phyloP scores from a whole-genome alignment of 1,140 invertebrate genomes.

The Scaptodrosophila lebanonensis region DNA sequence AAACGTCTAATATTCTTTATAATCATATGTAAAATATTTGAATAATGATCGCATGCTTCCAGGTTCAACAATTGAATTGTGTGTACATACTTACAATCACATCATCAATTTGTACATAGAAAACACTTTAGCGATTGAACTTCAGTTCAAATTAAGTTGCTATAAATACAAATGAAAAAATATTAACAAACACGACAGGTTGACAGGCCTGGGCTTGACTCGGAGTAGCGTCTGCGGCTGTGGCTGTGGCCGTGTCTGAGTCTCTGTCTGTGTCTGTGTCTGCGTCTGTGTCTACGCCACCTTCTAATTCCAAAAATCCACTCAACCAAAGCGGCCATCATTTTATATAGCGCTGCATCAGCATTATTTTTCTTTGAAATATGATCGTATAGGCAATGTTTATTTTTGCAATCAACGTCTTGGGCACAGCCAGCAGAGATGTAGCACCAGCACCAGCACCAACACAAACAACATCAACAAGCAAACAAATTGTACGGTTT shows the following conservation, averaged over 20 bases:
- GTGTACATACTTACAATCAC: no score
- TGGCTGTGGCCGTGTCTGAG: slow-evolving; percentile 9
- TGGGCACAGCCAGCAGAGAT: not conserved
- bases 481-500: slow-evolving; percentile 4
- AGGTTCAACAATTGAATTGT: no score
- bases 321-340: slow-evolving; percentile 62
- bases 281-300: not conserved
- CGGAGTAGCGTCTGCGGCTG: slow-evolving; percentile 6
- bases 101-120: no score
- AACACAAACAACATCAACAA: no score
- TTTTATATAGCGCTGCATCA: slow-evolving; percentile 35
- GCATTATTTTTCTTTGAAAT: slow-evolving; percentile 43
- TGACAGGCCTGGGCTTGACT: not conserved
- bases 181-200: slow-evolving; percentile 10
- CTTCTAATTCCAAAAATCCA: slow-evolving; percentile 57
- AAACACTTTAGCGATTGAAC: slow-evolving; percentile 1
- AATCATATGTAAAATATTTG: no score
- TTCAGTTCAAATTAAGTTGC: slow-evolving; percentile 27
- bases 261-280: slow-evolving; percentile 10
- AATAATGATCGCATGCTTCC: no score
- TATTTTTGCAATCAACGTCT: slow-evolving; percentile 9
- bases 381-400: slow-evolving; percentile 59
- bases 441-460: no score
- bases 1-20: no score
- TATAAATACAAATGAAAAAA: slow-evolving; percentile 3